A percentile compares a stretch with the other conserved stretches of the same genome.
Evolutionary conservation across 2,113 vertebrate genomes (phyloP).

Genomic region (Eudorcas thomsonii): DNA sequence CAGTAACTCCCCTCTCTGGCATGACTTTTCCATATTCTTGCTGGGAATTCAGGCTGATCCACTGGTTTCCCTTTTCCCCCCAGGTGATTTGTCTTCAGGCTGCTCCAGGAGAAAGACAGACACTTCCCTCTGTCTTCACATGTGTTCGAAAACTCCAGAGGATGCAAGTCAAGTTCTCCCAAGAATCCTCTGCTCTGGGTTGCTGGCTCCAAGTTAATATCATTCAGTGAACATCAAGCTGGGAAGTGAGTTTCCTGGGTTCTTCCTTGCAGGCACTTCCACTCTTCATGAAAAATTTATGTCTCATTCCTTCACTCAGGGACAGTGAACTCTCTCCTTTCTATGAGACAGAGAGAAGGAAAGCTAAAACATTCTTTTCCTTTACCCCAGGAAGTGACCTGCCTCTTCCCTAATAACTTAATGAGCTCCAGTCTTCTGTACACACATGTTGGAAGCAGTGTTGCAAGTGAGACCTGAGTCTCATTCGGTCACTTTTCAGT

Average conservation of each 20-base stretch:
- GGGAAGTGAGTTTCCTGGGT: not conserved
- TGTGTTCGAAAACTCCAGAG: not conserved
- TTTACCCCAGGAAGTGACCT: not conserved
- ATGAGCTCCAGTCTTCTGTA: not conserved
- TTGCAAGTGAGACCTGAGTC: not conserved
- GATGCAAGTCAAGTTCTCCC: not conserved
- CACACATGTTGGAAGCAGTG: too few species aligned
- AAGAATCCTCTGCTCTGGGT: not conserved
- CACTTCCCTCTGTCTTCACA: not conserved
- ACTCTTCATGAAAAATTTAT: not conserved
- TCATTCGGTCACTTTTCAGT: not conserved
- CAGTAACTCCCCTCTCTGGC: not conserved
- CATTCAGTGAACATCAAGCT: not conserved
- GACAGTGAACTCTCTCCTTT: not conserved
- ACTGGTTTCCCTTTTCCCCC: not conserved
- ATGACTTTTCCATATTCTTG: not conserved
- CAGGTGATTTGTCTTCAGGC: not conserved
- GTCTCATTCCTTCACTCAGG: not conserved
- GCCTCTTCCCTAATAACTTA: not conserved
- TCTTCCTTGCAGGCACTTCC: not conserved
- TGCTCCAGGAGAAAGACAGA: not conserved
- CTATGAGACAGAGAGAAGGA: not conserved
- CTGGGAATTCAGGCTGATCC: not conserved
- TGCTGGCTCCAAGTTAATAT: not conserved
- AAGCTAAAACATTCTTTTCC: not conserved